Evolutionary conservation across 2,888 invertebrate species (phyloP).

Genomic region (Athalia rosae): DNA sequence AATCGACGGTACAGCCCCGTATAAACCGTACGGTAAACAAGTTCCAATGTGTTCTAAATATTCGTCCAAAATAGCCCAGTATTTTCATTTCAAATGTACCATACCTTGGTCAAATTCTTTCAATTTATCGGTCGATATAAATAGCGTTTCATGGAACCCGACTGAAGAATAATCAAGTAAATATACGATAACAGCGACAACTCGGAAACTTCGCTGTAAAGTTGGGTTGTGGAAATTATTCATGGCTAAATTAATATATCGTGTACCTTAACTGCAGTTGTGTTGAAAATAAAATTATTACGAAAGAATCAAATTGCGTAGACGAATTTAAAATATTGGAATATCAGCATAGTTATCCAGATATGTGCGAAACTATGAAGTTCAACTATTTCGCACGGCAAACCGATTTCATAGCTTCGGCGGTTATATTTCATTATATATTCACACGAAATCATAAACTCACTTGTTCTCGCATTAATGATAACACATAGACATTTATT

Average conservation of each 20-base stretch:
- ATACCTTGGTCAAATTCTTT: background rate
- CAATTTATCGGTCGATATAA: background rate
- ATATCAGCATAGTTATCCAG: too few relatives aligned
- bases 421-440: constrained; percentile 51
- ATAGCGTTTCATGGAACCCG: too few relatives aligned
- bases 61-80: too few relatives aligned
- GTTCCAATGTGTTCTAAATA: too few relatives aligned
- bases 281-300: constrained; percentile 12
- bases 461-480: constrained; percentile 56
- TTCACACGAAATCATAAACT: constrained; percentile 56
- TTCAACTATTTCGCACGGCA: background rate
- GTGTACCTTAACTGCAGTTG: background rate
- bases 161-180: too few relatives aligned
- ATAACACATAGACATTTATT: constrained; percentile 59
- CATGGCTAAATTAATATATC: background rate
- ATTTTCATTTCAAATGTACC: background rate
- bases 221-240: background rate
- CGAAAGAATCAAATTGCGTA: background rate
- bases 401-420: background rate
- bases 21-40: too few relatives aligned
- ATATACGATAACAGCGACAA: too few relatives aligned
- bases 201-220: background rate
- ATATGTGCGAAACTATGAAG: too few relatives aligned
- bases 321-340: too few relatives aligned
- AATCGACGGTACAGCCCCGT: too few relatives aligned